Conservation (phyloP, 2,113 vertebrate species). For the Archocentrus centrarchus region DNA sequence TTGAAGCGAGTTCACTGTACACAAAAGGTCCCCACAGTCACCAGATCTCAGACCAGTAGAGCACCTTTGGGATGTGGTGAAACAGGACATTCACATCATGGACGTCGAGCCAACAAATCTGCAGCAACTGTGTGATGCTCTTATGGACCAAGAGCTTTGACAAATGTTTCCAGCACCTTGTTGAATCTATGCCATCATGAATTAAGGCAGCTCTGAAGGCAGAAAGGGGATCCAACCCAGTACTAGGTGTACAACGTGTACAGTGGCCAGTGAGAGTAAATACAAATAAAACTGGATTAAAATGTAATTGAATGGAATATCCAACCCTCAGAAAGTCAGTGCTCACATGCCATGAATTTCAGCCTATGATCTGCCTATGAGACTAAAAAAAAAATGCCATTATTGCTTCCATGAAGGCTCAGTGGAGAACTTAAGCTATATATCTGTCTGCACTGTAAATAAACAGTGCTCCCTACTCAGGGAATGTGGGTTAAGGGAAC, state of each 20-base stretch:
- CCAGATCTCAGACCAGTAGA: background rate
- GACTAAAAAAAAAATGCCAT: background rate
- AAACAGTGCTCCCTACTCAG: background rate
- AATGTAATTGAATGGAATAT: background rate
- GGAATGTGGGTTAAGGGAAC: background rate
- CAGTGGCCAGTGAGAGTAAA: background rate
- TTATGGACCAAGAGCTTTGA: background rate
- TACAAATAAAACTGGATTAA: background rate
- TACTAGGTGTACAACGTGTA: background rate
- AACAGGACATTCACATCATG: too few species aligned
- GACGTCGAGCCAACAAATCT: too few species aligned
- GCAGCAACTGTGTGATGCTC: background rate
- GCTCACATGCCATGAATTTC: background rate
- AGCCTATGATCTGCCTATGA: background rate
- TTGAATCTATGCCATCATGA: background rate
- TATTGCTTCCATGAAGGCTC: slow-evolving; percentile 2
- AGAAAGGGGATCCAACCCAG: background rate
- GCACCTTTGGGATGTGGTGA: background rate
- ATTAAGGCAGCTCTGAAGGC: background rate
- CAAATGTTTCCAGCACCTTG: background rate
- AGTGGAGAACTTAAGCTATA: background rate
- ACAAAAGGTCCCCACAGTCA: background rate
- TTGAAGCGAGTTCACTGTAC: background rate
- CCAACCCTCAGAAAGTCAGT: background rate
- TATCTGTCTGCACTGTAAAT: background rate